Evolutionary conservation across 2,888 invertebrate species (phyloP).

Genomic region (Dichetophora obliterata): DNA sequence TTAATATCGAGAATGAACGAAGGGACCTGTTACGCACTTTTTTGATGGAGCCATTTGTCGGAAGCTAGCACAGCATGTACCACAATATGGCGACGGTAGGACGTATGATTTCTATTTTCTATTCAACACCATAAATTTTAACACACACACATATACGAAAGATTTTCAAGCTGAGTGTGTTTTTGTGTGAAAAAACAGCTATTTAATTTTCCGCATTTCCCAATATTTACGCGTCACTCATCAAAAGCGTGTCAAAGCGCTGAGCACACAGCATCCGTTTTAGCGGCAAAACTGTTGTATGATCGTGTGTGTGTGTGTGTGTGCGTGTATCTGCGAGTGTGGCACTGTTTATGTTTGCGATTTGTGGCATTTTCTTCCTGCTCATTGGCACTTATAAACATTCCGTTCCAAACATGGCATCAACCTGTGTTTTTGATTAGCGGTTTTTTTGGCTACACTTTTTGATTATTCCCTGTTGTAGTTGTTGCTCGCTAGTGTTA

Average conservation of each 20-base stretch:
- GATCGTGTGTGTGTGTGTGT: conserved; percentile 26
- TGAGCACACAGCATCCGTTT: conserved; percentile 31
- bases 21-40: neutral
- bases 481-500: conserved; percentile 31
- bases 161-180: neutral
- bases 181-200: neutral
- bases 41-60: neutral
- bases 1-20: too few relatives aligned
- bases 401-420: neutral
- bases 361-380: conserved; percentile 31
- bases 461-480: conserved; percentile 48
- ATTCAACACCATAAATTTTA: neutral
- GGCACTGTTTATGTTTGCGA: conserved; percentile 9
- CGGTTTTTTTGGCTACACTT: conserved; percentile 62
- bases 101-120: neutral
- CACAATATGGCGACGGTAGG: conserved; percentile 24
- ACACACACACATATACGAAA: neutral
- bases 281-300: conserved; percentile 23
- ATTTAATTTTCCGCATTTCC: conserved; percentile 21
- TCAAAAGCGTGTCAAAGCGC: conserved; percentile 36
- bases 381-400: conserved; percentile 29
- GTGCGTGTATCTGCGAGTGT: conserved; percentile 18
- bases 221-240: neutral
- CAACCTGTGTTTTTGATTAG: conserved; percentile 65
- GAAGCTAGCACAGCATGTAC: conserved; percentile 5